phyloP scores from a whole-genome alignment of 2,797 vertebrate genomes.

The Mycteria americana region DNA sequence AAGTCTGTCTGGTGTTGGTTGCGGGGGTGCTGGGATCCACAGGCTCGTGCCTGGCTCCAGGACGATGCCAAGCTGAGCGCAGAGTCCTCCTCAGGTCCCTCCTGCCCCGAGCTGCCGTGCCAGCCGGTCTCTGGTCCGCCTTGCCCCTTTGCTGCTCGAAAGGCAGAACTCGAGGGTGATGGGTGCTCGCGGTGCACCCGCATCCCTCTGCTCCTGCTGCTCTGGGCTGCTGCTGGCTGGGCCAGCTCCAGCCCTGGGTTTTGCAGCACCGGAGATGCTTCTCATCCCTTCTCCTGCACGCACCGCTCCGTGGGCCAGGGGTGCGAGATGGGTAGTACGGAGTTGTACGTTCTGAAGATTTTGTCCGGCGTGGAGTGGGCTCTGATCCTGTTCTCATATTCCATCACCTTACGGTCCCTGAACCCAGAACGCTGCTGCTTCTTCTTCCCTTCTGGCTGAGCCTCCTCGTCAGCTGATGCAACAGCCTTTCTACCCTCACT shows the following conservation, averaged over 20 bases:
- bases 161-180: not conserved
- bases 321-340: accelerated
- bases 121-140: not conserved
- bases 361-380: no score
- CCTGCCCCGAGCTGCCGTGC: not conserved
- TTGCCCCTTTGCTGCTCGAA: accelerated
- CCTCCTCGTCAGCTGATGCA: no score
- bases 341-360: no score
- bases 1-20: not conserved
- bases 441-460: no score
- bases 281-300: not conserved
- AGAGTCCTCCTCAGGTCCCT: not conserved
- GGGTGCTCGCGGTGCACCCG: accelerated
- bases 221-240: not conserved
- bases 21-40: not conserved
- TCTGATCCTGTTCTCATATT: no score
- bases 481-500: no score
- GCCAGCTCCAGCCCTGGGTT: not conserved
- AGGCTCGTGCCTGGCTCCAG: not conserved
- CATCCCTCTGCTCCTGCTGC: no score
- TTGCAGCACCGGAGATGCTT: not conserved
- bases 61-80: not conserved
- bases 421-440: no score
- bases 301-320: accelerated
- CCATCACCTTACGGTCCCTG: no score